A percentile compares a stretch with the other conserved stretches of the same genome.
These are phyloP conservation scores for Melipona bicolor DNA, from an alignment of 2,888 invertebrate genomes.

Conservation along the genomic window DNA sequence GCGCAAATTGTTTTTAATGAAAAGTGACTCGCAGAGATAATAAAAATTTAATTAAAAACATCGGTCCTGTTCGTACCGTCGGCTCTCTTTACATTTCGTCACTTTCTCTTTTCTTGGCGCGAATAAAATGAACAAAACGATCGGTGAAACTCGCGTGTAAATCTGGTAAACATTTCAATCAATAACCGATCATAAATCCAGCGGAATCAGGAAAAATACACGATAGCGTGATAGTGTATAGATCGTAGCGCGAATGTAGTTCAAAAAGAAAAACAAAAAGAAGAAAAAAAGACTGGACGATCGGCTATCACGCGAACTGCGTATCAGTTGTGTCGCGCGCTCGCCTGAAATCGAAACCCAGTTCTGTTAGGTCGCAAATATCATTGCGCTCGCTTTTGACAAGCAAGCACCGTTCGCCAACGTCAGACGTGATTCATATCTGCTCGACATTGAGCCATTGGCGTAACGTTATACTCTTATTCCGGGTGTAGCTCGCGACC, in stretches of 20 bases:
- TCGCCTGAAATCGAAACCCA: conserved; percentile 58
- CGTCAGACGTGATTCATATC: conserved; percentile 56
- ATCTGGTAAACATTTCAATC: not conserved
- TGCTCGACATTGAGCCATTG: conserved; percentile 58
- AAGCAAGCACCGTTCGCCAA: conserved; percentile 48
- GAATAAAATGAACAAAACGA: not conserved
- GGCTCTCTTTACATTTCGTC: not conserved
- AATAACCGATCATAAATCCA: not conserved
- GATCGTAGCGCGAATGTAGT: not conserved
- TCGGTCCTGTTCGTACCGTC: not conserved
- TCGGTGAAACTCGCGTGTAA: not conserved
- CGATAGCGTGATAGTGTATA: not conserved
- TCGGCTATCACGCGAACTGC: conserved; percentile 36
- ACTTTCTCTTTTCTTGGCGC: not conserved
- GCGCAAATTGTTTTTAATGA: no score
- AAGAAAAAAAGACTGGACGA: conserved; percentile 7
- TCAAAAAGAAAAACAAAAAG: not conserved
- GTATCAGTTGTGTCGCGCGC: conserved; percentile 25
- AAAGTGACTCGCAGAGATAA: not conserved
- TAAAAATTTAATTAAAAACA: not conserved
- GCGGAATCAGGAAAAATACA: not conserved
- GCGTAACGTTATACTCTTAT: conserved; percentile 59
- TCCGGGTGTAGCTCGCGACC: conserved; percentile 34
- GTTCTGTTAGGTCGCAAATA: conserved; percentile 50
- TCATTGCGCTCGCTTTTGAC: conserved; percentile 59